A percentile compares a stretch with the other conserved stretches of the same genome.
Conservation (phyloP, 2,888 invertebrate species). For the Drosophila nigritarsus region DNA sequence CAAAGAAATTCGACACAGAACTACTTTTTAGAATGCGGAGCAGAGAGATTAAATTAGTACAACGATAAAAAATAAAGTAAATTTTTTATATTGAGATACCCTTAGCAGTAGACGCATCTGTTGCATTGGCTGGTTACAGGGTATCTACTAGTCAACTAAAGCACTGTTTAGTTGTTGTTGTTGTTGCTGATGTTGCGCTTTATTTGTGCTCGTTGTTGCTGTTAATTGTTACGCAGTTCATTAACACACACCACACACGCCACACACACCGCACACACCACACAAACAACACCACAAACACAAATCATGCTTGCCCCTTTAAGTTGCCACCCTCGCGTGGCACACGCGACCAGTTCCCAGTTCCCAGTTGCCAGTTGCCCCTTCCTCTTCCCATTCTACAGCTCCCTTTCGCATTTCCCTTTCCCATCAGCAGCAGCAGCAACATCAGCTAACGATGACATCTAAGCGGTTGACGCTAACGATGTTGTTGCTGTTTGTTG, state of each 20-base stretch:
- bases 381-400: background rate
- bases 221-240: conserved; percentile 79
- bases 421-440: conserved; percentile 39
- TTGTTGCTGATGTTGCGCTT: conserved; percentile 49
- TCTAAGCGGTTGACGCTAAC: conserved; percentile 73
- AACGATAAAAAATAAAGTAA: background rate
- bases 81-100: background rate
- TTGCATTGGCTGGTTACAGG: background rate
- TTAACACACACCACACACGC: conserved; percentile 61
- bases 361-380: conserved; percentile 36
- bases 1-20: no score
- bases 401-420: conserved; percentile 23
- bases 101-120: fast-evolving
- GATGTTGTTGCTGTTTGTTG: conserved; percentile 53
- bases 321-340: conserved; percentile 74
- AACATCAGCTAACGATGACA: conserved; percentile 72
- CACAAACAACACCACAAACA: conserved; percentile 48
- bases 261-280: conserved; percentile 27
- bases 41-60: fast-evolving
- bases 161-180: background rate
- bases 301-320: conserved; percentile 55
- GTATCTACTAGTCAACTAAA: background rate
- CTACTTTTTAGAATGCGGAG: background rate
- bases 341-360: conserved; percentile 68
- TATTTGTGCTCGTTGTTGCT: conserved; percentile 56